Percentiles rank a stretch among this genome's conserved stretches.
Evolutionary conservation across 2,113 vertebrate species (phyloP).

Genomic region (Ginglymostoma cirratum): DNA sequence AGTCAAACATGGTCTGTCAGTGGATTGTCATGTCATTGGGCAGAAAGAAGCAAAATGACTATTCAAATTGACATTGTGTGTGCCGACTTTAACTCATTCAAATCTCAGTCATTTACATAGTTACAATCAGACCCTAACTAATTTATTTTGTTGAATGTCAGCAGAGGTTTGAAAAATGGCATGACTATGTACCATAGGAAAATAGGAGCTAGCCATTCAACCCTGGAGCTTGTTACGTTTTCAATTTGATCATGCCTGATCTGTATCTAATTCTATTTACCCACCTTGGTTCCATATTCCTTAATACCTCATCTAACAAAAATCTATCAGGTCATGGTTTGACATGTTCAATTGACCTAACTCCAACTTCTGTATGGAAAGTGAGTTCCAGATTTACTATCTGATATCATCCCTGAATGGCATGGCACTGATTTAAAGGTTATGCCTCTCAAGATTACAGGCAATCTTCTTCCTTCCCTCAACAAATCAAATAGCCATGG

Average conservation of each 20-base stretch:
- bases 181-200: background rate
- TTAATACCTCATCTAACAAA: background rate
- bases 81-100: background rate
- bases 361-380: background rate
- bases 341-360: background rate
- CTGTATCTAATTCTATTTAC: background rate
- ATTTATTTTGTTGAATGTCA: background rate
- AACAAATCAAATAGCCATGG: background rate
- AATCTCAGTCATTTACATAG: background rate
- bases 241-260: background rate
- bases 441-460: background rate
- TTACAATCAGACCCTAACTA: background rate
- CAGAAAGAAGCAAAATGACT: background rate
- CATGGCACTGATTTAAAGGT: background rate
- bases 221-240: background rate
- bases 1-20: background rate
- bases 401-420: background rate
- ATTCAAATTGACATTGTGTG: background rate
- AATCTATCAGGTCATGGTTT: background rate
- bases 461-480: background rate
- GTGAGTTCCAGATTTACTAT: background rate
- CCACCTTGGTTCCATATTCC: background rate
- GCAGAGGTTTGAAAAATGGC: background rate
- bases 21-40: background rate
- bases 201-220: background rate